Evolutionary conservation across 2,797 vertebrate species (phyloP).

Genomic region (Eleutherodactylus coqui): DNA sequence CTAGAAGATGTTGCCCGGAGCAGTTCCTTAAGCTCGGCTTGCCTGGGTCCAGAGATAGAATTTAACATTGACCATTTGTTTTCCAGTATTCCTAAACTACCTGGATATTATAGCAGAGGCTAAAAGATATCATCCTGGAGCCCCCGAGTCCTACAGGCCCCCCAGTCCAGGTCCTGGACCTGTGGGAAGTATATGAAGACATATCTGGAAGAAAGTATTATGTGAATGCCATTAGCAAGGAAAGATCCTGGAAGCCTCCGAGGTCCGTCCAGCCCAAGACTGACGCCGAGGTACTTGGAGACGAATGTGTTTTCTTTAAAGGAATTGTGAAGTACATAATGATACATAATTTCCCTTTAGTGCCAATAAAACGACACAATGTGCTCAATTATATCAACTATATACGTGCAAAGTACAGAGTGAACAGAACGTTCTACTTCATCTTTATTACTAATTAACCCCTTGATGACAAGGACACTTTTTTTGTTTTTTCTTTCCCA

Average conservation of each 20-base stretch:
- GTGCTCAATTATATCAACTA: too few relatives aligned
- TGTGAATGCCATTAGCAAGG: conserved; percentile 58
- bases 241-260: conserved; percentile 63
- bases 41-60: too few relatives aligned
- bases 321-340: neutral
- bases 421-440: too few relatives aligned
- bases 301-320: neutral
- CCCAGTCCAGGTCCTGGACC: conserved; percentile 60
- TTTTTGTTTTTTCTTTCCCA: too few relatives aligned
- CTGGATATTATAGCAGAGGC: neutral
- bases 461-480: too few relatives aligned
- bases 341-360: neutral
- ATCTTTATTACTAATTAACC: too few relatives aligned
- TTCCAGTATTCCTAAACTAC: neutral
- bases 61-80: neutral
- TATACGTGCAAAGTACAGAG: too few relatives aligned
- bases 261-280: conserved; percentile 39
- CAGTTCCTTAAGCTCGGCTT: too few relatives aligned
- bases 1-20: too few relatives aligned
- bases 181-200: conserved; percentile 63
- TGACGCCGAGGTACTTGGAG: conserved; percentile 47
- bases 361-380: too few relatives aligned
- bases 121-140: conserved; percentile 56
- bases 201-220: conserved; percentile 59
- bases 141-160: conserved; percentile 53